Conservation (phyloP, 2,888 invertebrate species). For the Abrostola tripartita region DNA sequence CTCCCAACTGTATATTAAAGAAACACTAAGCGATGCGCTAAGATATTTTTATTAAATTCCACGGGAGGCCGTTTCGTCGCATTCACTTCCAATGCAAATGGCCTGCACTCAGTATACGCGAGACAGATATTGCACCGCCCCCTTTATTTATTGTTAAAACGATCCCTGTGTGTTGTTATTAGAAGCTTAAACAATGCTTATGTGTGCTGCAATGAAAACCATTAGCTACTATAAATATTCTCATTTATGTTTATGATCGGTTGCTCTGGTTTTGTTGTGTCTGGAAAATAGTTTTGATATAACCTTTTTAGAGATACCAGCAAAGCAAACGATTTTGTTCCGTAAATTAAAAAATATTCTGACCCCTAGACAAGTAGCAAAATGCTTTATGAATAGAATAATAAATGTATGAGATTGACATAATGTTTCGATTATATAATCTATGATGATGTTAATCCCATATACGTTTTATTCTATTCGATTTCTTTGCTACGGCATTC, state of each 20-base stretch:
- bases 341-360: neutral
- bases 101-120: constrained; percentile 72
- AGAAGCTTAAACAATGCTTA: constrained; percentile 65
- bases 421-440: too few species aligned
- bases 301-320: neutral
- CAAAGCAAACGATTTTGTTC: neutral
- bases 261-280: constrained; percentile 26
- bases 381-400: too few species aligned
- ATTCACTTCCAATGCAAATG: constrained; percentile 84
- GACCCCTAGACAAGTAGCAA: neutral
- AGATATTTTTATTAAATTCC: constrained; percentile 88
- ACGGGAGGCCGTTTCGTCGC: constrained; percentile 79
- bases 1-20: constrained; percentile 73
- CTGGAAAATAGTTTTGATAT: neutral
- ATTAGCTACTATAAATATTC: constrained; percentile 34
- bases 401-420: too few species aligned
- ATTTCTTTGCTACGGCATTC: too few species aligned
- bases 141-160: constrained; percentile 80
- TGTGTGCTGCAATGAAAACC: constrained; percentile 39
- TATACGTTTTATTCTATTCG: too few species aligned
- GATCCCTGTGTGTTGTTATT: constrained; percentile 69
- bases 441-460: too few species aligned
- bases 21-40: constrained; percentile 74
- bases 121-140: constrained; percentile 82
- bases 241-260: constrained; percentile 29